These are phyloP conservation scores for Tragopan temminckii DNA, from an alignment of 2,797 vertebrate species.

Conservation along the genomic window DNA sequence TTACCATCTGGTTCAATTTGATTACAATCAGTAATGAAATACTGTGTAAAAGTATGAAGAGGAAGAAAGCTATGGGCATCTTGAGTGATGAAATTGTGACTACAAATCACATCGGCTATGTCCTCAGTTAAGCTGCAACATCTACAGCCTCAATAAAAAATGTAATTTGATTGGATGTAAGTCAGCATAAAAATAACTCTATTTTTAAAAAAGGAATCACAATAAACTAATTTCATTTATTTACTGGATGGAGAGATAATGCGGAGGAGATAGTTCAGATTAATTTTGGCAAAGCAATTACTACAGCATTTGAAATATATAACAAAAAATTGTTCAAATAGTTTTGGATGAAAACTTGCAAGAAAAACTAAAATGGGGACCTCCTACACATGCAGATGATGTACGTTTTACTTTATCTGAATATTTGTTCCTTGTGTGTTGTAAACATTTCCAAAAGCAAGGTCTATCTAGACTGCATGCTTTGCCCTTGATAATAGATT, in stretches of 20 bases:
- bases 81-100: background rate
- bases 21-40: conserved; percentile 1
- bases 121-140: background rate
- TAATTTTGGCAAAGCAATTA: background rate
- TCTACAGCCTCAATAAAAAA: background rate
- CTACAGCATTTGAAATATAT: background rate
- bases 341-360: background rate
- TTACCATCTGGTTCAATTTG: conserved; percentile 26
- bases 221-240: background rate
- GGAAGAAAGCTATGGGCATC: background rate
- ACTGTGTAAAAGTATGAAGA: background rate
- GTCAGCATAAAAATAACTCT: background rate
- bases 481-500: background rate
- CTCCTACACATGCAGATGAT: background rate
- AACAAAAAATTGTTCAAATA: background rate
- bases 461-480: background rate
- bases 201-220: background rate
- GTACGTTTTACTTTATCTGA: background rate
- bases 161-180: background rate
- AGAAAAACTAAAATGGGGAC: background rate
- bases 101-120: background rate
- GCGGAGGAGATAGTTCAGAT: background rate
- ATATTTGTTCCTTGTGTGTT: background rate
- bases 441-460: background rate
- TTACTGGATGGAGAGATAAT: background rate